Evolutionary conservation across 64 coral and sea anemone species (phyloP).

Genomic region (Orbicella faveolata): DNA sequence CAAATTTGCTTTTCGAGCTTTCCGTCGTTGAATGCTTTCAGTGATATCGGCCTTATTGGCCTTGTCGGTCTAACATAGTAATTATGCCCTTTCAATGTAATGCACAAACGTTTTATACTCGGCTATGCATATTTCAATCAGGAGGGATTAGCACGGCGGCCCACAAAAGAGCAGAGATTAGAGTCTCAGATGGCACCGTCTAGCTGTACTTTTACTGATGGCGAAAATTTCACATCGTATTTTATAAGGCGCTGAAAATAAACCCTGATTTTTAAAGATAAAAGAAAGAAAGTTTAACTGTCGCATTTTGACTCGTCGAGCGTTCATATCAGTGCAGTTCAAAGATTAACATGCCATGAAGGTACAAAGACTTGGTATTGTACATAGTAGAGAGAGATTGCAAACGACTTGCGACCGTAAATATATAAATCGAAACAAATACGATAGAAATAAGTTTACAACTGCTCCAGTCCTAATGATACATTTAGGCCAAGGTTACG

Average conservation of each 20-base stretch:
- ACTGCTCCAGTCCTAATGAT: neutral
- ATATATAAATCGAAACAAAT: neutral
- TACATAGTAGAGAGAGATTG: neutral
- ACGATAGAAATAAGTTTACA: neutral
- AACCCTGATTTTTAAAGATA: neutral
- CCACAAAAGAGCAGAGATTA: neutral
- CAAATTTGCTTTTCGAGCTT: neutral
- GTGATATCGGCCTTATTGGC: neutral
- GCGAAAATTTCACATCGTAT: neutral
- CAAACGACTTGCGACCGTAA: neutral
- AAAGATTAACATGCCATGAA: neutral
- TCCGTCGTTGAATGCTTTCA: neutral
- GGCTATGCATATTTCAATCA: constrained; percentile 17
- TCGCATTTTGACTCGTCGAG: neutral
- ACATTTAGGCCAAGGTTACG: too few species aligned
- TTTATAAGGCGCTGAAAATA: neutral
- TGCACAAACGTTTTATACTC: neutral
- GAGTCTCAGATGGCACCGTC: neutral
- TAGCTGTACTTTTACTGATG: neutral
- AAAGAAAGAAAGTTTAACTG: neutral
- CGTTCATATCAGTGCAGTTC: neutral
- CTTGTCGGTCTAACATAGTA: neutral
- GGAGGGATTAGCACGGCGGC: constrained; percentile 6
- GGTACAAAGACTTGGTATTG: neutral
- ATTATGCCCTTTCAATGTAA: constrained; percentile 1